These are phyloP conservation scores for Datnioides undecimradiatus DNA, from an alignment of 2,113 vertebrate species.

Conservation along the genomic window DNA sequence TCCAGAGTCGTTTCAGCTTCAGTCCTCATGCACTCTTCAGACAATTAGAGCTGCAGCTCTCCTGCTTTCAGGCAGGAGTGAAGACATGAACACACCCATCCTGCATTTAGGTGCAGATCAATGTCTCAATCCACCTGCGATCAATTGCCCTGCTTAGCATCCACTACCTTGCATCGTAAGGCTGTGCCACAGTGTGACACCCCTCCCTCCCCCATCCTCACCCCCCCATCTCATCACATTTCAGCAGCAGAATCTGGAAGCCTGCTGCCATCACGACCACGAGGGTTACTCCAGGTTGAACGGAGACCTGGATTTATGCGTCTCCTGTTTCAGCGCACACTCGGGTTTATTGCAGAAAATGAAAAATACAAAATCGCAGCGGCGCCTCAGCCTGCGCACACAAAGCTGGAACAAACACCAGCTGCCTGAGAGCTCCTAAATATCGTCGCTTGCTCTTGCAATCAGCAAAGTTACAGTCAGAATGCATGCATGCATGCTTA, in stretches of 20 bases:
- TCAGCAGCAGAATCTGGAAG: constrained; percentile 24
- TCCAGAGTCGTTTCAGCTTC: neutral
- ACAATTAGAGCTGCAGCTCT: neutral
- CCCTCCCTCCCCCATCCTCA: neutral
- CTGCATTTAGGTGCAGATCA: neutral
- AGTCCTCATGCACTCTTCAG: neutral
- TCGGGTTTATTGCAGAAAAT: neutral
- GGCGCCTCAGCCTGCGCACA: neutral
- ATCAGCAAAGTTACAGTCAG: constrained; percentile 13
- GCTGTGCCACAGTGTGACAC: neutral
- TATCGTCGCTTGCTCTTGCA: neutral
- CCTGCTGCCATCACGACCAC: constrained; percentile 31
- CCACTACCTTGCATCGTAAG: neutral
- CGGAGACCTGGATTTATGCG: constrained; percentile 5
- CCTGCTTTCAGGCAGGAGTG: neutral
- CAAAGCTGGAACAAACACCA: constrained; percentile 12
- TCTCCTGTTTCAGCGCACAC: constrained; percentile 1
- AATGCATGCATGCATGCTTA: neutral
- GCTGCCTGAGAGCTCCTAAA: neutral
- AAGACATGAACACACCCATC: neutral
- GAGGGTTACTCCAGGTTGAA: constrained; percentile 11
- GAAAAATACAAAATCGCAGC: neutral
- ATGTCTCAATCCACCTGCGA: constrained; percentile 3
- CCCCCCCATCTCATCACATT: neutral
- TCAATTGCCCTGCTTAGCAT: neutral